A percentile compares a stretch with the other conserved stretches of the same genome.
Conservation (phyloP, 2,797 vertebrate genomes). For the Rhadinocentrus ornatus region DNA sequence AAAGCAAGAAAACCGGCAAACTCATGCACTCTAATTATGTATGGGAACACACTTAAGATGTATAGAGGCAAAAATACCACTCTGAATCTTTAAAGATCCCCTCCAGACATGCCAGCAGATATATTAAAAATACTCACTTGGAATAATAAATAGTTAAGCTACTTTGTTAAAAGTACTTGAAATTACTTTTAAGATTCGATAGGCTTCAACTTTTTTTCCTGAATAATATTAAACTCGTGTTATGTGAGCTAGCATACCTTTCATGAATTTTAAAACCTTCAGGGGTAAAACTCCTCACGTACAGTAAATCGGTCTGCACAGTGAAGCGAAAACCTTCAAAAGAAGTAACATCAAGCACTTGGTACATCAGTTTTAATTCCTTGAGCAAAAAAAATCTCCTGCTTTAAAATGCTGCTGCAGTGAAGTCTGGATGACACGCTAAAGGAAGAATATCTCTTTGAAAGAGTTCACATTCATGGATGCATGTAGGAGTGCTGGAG, state of each 20-base stretch:
- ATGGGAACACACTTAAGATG: background rate
- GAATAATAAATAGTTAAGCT: background rate
- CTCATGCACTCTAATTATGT: no score
- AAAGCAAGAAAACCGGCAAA: no score
- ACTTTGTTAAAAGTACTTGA: background rate
- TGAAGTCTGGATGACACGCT: background rate
- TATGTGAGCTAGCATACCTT: background rate
- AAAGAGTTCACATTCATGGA: slow-evolving; percentile 9
- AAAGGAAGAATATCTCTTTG: background rate
- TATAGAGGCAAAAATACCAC: background rate
- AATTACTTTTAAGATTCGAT: background rate
- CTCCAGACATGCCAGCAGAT: background rate
- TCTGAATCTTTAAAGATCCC: background rate
- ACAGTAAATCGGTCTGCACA: background rate
- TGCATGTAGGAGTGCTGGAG: slow-evolving; percentile 38
- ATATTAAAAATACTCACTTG: no score
- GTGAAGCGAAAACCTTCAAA: background rate
- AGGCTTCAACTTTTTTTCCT: background rate
- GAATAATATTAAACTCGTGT: background rate
- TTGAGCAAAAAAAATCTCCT: background rate
- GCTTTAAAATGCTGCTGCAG: slow-evolving; percentile 3
- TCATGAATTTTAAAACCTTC: background rate
- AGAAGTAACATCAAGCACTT: background rate
- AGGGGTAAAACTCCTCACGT: background rate
- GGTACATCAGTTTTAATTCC: background rate